phyloP scores from a whole-genome alignment of 1,140 invertebrate species.

The Tetragnatha versicolor region DNA sequence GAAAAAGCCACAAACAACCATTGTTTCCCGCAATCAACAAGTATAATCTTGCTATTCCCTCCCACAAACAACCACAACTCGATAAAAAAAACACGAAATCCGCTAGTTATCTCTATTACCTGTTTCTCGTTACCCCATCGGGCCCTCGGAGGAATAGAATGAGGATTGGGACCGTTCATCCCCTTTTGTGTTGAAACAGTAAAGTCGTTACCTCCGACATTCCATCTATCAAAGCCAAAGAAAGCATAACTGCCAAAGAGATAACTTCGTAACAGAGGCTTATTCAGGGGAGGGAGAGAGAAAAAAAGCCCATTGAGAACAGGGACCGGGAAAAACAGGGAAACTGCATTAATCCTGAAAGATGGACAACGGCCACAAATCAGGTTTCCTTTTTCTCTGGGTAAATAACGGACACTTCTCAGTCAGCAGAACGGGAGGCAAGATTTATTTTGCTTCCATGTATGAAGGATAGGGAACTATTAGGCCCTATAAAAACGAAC shows the following conservation, averaged over 20 bases:
- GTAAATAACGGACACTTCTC: conserved; percentile 1
- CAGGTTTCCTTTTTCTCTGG: background rate
- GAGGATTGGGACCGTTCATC: too few species aligned
- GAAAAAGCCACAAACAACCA: too few species aligned
- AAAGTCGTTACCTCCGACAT: background rate
- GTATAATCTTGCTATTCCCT: too few species aligned
- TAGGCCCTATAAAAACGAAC: background rate
- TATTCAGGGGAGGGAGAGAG: background rate
- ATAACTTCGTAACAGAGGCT: background rate
- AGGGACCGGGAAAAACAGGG: background rate
- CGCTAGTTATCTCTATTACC: too few species aligned
- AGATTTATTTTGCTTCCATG: conserved; percentile 3
- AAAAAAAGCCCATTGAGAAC: background rate
- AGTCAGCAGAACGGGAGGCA: background rate
- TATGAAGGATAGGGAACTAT: background rate
- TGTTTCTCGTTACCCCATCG: too few species aligned
- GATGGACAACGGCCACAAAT: conserved; percentile 18
- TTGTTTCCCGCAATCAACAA: too few species aligned
- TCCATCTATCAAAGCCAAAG: background rate
- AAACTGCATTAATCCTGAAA: conserved; percentile 17
- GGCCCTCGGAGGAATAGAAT: too few species aligned
- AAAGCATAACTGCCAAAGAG: background rate
- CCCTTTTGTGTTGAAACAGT: background rate
- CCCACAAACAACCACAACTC: too few species aligned
- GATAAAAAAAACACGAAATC: too few species aligned